phyloP scores from a whole-genome alignment of 2,797 vertebrate genomes.

The Cacajao melanocephalus region DNA sequence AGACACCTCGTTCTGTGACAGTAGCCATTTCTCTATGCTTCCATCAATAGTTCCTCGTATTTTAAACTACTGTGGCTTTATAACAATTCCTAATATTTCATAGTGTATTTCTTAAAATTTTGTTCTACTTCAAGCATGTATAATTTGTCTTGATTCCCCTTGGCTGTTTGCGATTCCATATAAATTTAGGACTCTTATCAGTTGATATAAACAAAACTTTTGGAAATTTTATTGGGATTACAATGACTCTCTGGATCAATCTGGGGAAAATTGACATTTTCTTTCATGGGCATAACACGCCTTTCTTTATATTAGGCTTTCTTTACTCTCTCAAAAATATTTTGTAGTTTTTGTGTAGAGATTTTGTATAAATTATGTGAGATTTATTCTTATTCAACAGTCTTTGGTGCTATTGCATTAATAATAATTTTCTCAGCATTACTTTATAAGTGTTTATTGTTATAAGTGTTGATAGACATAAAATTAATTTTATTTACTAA shows the following conservation, averaged over 20 bases:
- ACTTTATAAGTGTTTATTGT: background rate
- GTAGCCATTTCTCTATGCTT: background rate
- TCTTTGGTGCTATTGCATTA: background rate
- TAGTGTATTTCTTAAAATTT: background rate
- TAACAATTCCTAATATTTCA: background rate
- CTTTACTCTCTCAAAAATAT: constrained; percentile 7
- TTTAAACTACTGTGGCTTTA: background rate
- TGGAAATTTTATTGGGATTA: background rate
- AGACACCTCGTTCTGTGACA: background rate
- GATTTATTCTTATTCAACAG: background rate
- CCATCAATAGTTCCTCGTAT: background rate
- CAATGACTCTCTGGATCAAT: background rate
- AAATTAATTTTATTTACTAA: background rate
- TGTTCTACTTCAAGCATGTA: background rate
- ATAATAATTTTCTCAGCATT: background rate
- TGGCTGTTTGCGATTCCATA: background rate
- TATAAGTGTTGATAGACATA: background rate
- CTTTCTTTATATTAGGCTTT: background rate
- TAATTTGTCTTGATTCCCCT: background rate
- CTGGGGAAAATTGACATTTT: background rate
- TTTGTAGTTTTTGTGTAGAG: background rate
- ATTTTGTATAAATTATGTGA: background rate
- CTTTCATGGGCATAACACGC: background rate
- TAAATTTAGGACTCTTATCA: background rate
- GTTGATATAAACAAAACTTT: background rate